These are phyloP conservation scores for Plecotus auritus DNA, from an alignment of 2,113 vertebrate species.

Conservation along the genomic window DNA sequence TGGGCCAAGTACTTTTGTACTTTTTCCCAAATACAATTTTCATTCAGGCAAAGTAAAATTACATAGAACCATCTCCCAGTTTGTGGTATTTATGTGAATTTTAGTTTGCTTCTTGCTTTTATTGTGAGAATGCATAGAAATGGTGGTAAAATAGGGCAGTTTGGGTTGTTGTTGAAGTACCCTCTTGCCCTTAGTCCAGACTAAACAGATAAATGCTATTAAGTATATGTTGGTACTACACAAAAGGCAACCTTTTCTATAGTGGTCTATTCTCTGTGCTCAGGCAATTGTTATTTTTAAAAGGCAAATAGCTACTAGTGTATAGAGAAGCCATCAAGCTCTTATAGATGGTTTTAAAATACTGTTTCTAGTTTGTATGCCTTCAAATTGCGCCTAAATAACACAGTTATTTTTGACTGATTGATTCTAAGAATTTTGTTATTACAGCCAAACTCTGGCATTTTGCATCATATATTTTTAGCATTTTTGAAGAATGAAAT, in stretches of 20 bases:
- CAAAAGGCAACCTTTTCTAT: constrained; percentile 17
- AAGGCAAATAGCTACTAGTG: constrained; percentile 49
- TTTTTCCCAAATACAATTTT: background rate
- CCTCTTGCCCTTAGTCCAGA: background rate
- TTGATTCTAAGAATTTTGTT: constrained; percentile 76
- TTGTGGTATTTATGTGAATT: background rate
- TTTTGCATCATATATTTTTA: constrained; percentile 77
- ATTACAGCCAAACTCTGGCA: constrained; percentile 75
- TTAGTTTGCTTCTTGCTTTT: background rate
- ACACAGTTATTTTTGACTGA: constrained; percentile 75
- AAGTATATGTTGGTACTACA: background rate
- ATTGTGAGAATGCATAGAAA: background rate
- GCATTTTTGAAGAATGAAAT: constrained; percentile 75
- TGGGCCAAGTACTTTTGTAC: background rate
- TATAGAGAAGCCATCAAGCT: constrained; percentile 35
- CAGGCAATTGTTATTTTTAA: constrained; percentile 58
- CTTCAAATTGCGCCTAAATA: constrained; percentile 70
- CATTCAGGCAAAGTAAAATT: background rate
- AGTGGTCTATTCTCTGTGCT: background rate
- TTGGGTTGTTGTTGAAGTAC: background rate
- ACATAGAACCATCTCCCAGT: background rate
- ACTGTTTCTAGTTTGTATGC: constrained; percentile 70
- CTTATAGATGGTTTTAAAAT: constrained; percentile 58
- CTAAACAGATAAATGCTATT: background rate
- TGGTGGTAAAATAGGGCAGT: background rate